phyloP scores from a whole-genome alignment of 2,888 invertebrate genomes.

The Baccha elongata region DNA sequence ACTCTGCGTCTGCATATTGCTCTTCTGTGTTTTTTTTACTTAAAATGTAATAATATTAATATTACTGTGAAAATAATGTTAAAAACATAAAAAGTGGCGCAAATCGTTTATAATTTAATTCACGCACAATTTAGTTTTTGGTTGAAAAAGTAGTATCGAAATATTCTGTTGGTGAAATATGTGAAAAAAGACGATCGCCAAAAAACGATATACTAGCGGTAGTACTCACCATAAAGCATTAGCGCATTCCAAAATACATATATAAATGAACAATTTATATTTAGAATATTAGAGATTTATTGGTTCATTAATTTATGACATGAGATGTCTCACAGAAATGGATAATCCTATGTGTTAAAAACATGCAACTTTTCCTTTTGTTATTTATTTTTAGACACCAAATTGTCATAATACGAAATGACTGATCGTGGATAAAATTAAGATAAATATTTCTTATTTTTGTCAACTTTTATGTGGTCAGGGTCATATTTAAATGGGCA shows the following conservation, averaged over 20 bases:
- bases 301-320: slow-evolving; percentile 63
- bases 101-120: slow-evolving; percentile 14
- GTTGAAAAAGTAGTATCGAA: background rate
- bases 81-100: slow-evolving; percentile 51
- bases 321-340: slow-evolving; percentile 25
- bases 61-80: background rate
- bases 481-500: slow-evolving; percentile 15
- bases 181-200: slow-evolving; percentile 30
- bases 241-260: background rate
- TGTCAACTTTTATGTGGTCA: slow-evolving; percentile 3
- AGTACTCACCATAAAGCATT: background rate
- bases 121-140: background rate
- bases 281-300: slow-evolving; percentile 51
- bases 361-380: slow-evolving; percentile 12
- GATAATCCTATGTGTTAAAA: slow-evolving; percentile 57
- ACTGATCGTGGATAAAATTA: slow-evolving; percentile 10
- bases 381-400: background rate
- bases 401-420: slow-evolving; percentile 20
- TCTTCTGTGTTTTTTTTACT: background rate
- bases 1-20: slow-evolving; percentile 34
- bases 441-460: background rate
- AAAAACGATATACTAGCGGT: background rate
- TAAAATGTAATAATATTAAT: background rate
- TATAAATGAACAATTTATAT: slow-evolving; percentile 48
- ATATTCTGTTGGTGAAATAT: slow-evolving; percentile 25